Conservation (phyloP, 2,797 vertebrate species). For the Pachyuromys duprasi region DNA sequence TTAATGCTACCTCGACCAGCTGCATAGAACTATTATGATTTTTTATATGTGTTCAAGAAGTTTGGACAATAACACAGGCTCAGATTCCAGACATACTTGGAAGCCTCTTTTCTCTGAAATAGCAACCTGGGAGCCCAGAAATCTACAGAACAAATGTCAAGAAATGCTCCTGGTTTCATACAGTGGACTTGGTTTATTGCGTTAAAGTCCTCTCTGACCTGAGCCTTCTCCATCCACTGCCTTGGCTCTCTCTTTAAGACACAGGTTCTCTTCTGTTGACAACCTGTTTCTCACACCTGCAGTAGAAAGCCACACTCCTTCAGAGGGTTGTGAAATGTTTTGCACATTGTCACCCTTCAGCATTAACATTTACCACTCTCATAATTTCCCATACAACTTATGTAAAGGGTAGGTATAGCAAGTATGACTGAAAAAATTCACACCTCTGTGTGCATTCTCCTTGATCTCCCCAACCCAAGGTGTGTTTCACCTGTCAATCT, state of each 20-base stretch:
- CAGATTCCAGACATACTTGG: not conserved
- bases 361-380: not conserved
- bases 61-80: not conserved
- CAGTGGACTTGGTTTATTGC: not conserved
- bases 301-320: not conserved
- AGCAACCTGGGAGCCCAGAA: not conserved
- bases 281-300: slow-evolving; percentile 3
- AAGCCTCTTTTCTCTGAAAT: not conserved
- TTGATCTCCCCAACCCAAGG: not conserved
- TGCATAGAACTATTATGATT: not conserved
- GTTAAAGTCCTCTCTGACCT: not conserved
- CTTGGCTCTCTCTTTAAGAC: not conserved
- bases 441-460: not conserved
- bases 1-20: not conserved
- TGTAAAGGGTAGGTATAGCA: not conserved
- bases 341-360: not conserved
- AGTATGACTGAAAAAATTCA: not conserved
- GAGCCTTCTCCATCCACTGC: not conserved
- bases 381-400: not conserved
- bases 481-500: not conserved
- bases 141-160: not conserved
- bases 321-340: not conserved
- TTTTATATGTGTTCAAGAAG: not conserved
- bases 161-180: not conserved
- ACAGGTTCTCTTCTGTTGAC: not conserved